phyloP scores from a whole-genome alignment of 1,140 invertebrate genomes.

The Vanessa tameamea region DNA sequence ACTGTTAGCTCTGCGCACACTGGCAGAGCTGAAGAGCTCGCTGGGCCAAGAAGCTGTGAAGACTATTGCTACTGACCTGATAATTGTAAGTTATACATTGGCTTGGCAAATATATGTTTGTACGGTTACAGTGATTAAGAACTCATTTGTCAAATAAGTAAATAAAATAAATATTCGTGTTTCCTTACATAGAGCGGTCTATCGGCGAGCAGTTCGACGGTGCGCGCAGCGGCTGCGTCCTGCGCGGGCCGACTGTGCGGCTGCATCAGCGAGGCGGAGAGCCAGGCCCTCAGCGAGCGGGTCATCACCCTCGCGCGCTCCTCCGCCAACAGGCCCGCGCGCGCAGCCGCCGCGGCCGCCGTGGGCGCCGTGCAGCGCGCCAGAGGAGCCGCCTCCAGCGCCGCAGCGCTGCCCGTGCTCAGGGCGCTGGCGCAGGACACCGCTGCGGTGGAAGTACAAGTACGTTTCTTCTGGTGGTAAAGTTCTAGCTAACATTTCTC shows the following conservation, averaged over 20 bases:
- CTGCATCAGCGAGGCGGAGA: conserved; percentile 57
- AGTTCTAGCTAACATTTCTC: too few species aligned
- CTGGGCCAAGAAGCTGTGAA: conserved; percentile 95
- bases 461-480: conserved; percentile 53
- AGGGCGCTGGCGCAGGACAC: conserved; percentile 96
- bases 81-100: conserved; percentile 82
- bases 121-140: too few species aligned
- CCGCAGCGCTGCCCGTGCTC: conserved; percentile 89
- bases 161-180: conserved; percentile 1
- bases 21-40: conserved; percentile 92
- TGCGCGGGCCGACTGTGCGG: conserved; percentile 83
- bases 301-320: conserved; percentile 55
- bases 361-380: conserved; percentile 80
- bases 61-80: conserved; percentile 90
- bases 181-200: conserved; percentile 83
- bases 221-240: conserved; percentile 94
- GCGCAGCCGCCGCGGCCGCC: conserved; percentile 85
- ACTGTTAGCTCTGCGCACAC: conserved; percentile 92
- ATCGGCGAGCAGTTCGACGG: conserved; percentile 90
- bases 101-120: too few species aligned
- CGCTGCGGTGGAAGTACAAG: conserved; percentile 93
- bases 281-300: conserved; percentile 57
- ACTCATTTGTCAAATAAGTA: background rate
- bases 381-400: conserved; percentile 63
- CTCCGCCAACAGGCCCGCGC: conserved; percentile 38